Conservation (phyloP, 2,797 vertebrate species). For the Acanthopagrus latus region DNA sequence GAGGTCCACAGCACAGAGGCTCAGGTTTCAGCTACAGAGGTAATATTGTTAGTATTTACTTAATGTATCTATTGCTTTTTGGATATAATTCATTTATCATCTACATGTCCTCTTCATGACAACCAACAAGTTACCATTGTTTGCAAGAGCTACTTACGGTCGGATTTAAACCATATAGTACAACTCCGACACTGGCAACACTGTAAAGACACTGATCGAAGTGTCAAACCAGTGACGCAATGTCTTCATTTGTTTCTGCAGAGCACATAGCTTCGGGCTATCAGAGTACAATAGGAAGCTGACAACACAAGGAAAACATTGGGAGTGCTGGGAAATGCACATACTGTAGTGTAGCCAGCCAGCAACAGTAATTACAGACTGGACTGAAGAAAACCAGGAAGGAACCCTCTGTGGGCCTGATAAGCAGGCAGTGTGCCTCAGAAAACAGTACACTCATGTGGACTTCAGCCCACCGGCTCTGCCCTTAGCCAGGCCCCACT, state of each 20-base stretch:
- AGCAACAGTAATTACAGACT: slow-evolving; percentile 80
- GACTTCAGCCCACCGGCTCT: slow-evolving; percentile 54
- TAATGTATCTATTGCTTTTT: too few species aligned
- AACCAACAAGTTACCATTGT: not conserved
- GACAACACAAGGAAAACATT: slow-evolving; percentile 79
- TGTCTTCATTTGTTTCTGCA: slow-evolving; percentile 62
- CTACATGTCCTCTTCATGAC: not conserved
- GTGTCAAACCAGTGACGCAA: slow-evolving; percentile 37
- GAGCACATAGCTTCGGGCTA: slow-evolving; percentile 60
- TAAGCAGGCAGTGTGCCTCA: slow-evolving; percentile 78
- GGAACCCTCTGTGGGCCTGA: slow-evolving; percentile 82
- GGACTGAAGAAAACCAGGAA: slow-evolving; percentile 86
- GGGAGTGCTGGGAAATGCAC: slow-evolving; percentile 79
- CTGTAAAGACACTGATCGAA: slow-evolving; percentile 27
- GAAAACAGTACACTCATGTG: slow-evolving; percentile 74
- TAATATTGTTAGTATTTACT: not conserved
- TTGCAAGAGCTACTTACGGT: not conserved
- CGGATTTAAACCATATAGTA: not conserved
- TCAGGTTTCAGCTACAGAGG: not conserved
- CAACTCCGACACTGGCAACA: slow-evolving; percentile 16
- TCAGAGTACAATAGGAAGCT: slow-evolving; percentile 82
- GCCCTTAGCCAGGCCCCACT: slow-evolving; percentile 69
- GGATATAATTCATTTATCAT: not conserved
- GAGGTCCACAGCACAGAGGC: not conserved
- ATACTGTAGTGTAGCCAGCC: slow-evolving; percentile 52